Conservation (phyloP, 2,888 invertebrate genomes). For the Xestia ashworthii region DNA sequence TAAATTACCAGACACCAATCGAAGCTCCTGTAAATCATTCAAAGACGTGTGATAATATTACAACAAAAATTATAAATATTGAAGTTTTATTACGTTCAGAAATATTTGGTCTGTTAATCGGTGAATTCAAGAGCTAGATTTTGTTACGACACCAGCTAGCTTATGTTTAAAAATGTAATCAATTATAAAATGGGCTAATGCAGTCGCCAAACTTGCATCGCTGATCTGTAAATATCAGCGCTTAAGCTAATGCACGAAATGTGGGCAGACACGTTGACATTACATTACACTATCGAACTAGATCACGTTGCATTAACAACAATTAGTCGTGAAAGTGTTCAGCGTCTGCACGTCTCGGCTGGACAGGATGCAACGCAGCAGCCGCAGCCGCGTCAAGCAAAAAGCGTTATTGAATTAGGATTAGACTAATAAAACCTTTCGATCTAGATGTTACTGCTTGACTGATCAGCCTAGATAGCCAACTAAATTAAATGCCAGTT, state of each 20-base stretch:
- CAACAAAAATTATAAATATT: slow-evolving; percentile 50
- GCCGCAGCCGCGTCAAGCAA: slow-evolving; percentile 77
- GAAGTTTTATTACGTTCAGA: slow-evolving; percentile 49
- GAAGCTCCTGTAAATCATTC: slow-evolving; percentile 54
- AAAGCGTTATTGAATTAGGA: slow-evolving; percentile 88
- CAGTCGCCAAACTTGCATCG: slow-evolving; percentile 73
- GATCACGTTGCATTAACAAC: slow-evolving; percentile 81
- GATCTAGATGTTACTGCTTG: slow-evolving; percentile 88
- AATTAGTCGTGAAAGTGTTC: slow-evolving; percentile 87
- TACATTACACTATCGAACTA: slow-evolving; percentile 85
- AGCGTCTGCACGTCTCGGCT: slow-evolving; percentile 75
- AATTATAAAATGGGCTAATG: slow-evolving; percentile 81
- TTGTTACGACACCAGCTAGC: slow-evolving; percentile 63
- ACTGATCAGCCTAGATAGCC: slow-evolving; percentile 86
- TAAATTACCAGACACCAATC: slow-evolving; percentile 55
- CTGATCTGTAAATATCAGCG: slow-evolving; percentile 77
- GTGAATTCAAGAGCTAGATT: slow-evolving; percentile 61
- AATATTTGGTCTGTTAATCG: slow-evolving; percentile 38
- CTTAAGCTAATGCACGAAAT: slow-evolving; percentile 77
- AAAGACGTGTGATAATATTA: slow-evolving; percentile 42
- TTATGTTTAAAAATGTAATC: slow-evolving; percentile 72
- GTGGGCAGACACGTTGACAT: slow-evolving; percentile 86
- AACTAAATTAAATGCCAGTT: slow-evolving; percentile 88
- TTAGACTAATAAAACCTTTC: slow-evolving; percentile 88
- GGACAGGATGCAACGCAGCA: slow-evolving; percentile 78